These are phyloP conservation scores for Tenualosa ilisha DNA, from an alignment of 2,797 vertebrate genomes.

Conservation along the genomic window DNA sequence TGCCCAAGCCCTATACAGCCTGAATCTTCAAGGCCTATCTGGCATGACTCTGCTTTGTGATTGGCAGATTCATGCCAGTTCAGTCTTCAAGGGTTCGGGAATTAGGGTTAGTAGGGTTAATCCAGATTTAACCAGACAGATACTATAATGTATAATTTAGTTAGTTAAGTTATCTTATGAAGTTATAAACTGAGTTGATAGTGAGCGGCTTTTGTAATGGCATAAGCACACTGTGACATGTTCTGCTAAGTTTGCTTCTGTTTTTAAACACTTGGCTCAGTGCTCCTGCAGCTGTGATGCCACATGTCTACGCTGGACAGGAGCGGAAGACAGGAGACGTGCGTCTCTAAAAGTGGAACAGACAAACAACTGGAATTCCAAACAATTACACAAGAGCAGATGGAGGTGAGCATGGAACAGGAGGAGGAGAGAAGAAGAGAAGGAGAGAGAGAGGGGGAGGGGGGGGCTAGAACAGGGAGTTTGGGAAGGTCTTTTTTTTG, in stretches of 20 bases:
- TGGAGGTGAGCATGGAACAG: constrained; percentile 13
- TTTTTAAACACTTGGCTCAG: neutral
- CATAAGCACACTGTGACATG: neutral
- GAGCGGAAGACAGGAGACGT: neutral
- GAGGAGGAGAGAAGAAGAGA: constrained; percentile 31
- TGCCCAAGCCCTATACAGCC: neutral
- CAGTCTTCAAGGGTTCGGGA: too few relatives aligned
- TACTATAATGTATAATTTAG: neutral
- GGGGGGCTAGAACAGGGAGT: neutral
- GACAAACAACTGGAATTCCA: constrained; percentile 63
- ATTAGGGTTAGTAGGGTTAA: too few relatives aligned
- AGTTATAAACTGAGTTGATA: neutral
- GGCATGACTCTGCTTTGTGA: too few relatives aligned
- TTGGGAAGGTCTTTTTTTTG: constrained; percentile 62
- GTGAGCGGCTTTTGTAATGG: neutral
- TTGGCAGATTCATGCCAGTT: too few relatives aligned
- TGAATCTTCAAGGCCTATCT: too few relatives aligned
- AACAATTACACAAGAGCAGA: constrained; percentile 59
- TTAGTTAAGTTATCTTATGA: neutral
- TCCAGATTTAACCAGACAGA: too few relatives aligned
- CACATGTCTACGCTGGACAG: neutral
- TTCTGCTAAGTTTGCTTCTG: neutral
- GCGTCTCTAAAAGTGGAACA: constrained; percentile 55
- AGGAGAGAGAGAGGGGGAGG: neutral
- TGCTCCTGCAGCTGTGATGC: neutral